Conservation (phyloP, 2,888 invertebrate species). For the Bellardia bayeri region DNA sequence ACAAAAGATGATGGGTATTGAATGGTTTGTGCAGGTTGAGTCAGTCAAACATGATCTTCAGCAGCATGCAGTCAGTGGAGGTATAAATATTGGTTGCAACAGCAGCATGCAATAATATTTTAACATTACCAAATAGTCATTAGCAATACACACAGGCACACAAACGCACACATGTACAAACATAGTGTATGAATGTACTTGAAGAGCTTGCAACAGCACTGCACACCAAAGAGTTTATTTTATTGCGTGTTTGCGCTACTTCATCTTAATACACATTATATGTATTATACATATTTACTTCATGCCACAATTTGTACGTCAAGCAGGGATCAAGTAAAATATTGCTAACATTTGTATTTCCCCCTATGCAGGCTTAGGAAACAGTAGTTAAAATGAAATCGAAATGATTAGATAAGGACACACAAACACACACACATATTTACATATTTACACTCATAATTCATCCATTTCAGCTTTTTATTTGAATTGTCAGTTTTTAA, state of each 20-base stretch:
- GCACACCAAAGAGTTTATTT: slow-evolving; percentile 10
- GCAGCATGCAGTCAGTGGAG: neutral
- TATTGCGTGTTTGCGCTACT: slow-evolving; percentile 29
- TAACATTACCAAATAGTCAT: slow-evolving; percentile 35
- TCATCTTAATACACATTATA: slow-evolving; percentile 7
- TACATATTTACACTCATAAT: neutral
- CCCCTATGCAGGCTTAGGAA: neutral
- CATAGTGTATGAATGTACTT: neutral
- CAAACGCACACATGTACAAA: neutral
- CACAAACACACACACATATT: neutral
- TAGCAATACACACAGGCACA: neutral
- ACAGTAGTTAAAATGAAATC: slow-evolving; percentile 20
- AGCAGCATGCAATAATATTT: slow-evolving; percentile 43
- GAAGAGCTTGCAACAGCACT: neutral
- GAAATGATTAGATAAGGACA: slow-evolving; percentile 17
- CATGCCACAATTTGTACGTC: slow-evolving; percentile 4
- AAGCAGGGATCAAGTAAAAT: neutral
- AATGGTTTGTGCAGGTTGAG: slow-evolving; percentile 33
- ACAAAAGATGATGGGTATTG: slow-evolving; percentile 1
- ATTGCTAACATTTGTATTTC: slow-evolving; percentile 3
- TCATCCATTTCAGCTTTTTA: neutral
- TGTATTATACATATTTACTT: slow-evolving; percentile 14
- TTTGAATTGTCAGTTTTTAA: neutral
- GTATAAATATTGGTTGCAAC: slow-evolving; percentile 22
- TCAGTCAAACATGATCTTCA: slow-evolving; percentile 37